A percentile compares a stretch with the other conserved stretches of the same genome.
Evolutionary conservation across 2,888 invertebrate genomes (phyloP).

Genomic region (Leptura quadrifasciata): DNA sequence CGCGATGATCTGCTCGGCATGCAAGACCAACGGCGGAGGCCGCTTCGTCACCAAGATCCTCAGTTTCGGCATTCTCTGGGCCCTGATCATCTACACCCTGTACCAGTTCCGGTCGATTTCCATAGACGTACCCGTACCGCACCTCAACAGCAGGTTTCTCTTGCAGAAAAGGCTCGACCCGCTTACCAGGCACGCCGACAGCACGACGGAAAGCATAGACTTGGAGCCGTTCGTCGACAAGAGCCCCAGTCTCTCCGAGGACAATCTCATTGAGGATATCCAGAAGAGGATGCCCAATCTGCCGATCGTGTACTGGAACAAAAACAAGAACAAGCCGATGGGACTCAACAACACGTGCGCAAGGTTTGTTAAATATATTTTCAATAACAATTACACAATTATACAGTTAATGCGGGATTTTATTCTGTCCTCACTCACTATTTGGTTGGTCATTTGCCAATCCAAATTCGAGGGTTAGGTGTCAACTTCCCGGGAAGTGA

Average conservation of each 20-base stretch:
- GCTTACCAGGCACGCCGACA: slow-evolving; percentile 70
- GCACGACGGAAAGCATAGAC: slow-evolving; percentile 72
- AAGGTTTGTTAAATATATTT: too few species aligned
- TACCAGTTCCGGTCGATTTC: slow-evolving; percentile 71
- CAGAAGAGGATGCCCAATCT: slow-evolving; percentile 88
- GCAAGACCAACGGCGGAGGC: slow-evolving; percentile 63
- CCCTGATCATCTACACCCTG: slow-evolving; percentile 73
- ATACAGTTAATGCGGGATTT: too few species aligned
- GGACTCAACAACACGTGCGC: slow-evolving; percentile 85
- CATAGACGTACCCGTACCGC: slow-evolving; percentile 70
- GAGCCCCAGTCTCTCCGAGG: slow-evolving; percentile 80
- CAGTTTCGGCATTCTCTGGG: slow-evolving; percentile 73
- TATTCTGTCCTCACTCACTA: too few species aligned
- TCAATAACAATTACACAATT: too few species aligned
- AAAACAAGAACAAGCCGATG: slow-evolving; percentile 85
- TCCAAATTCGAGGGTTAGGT: too few species aligned
- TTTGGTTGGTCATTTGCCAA: too few species aligned
- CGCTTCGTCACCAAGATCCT: slow-evolving; percentile 74
- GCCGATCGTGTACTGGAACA: slow-evolving; percentile 90
- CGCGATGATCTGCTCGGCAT: slow-evolving; percentile 19
- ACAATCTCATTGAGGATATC: slow-evolving; percentile 85
- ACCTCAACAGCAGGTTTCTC: slow-evolving; percentile 74
- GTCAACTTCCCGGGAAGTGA: too few species aligned
- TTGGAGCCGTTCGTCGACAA: slow-evolving; percentile 79
- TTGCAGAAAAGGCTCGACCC: slow-evolving; percentile 74